Evolutionary conservation across 2,113 vertebrate species (phyloP).

Genomic region (Epinephelus cyanopodus): DNA sequence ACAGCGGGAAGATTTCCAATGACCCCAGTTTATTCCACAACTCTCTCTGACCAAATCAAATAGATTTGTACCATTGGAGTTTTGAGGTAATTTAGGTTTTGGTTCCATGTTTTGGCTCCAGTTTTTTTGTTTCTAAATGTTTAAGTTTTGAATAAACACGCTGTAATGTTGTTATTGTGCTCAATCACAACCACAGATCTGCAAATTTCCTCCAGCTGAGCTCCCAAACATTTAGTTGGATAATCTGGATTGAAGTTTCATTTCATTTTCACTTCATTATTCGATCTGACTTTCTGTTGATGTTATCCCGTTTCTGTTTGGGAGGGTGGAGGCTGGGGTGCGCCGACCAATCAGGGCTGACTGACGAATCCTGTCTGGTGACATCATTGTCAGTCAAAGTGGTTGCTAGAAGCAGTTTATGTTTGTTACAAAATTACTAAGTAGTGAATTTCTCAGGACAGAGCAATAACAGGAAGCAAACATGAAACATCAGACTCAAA

Average conservation of each 20-base stretch:
- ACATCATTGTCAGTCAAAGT: neutral
- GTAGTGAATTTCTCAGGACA: neutral
- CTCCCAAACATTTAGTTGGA: conserved; percentile 10
- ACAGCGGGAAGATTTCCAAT: conserved; percentile 58
- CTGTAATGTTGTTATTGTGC: neutral
- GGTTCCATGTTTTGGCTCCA: conserved; percentile 12
- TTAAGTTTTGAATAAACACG: conserved; percentile 5
- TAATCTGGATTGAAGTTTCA: neutral
- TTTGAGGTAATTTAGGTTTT: conserved; percentile 41
- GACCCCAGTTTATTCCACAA: conserved; percentile 55
- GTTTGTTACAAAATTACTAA: neutral
- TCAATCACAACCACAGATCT: conserved; percentile 9
- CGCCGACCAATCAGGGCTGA: neutral
- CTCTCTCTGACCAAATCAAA: conserved; percentile 41
- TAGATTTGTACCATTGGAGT: conserved; percentile 17
- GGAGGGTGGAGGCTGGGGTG: neutral
- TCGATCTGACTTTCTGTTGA: neutral
- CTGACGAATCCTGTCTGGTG: neutral
- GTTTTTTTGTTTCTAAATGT: conserved; percentile 11
- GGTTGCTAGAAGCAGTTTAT: neutral
- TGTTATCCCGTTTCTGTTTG: neutral
- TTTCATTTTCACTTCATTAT: conserved; percentile 18
- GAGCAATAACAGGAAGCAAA: neutral
- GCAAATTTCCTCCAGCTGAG: conserved; percentile 29
- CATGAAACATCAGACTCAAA: neutral